Evolutionary conservation across 2,888 invertebrate species (phyloP).

Genomic region (Diloba caeruleocephala): DNA sequence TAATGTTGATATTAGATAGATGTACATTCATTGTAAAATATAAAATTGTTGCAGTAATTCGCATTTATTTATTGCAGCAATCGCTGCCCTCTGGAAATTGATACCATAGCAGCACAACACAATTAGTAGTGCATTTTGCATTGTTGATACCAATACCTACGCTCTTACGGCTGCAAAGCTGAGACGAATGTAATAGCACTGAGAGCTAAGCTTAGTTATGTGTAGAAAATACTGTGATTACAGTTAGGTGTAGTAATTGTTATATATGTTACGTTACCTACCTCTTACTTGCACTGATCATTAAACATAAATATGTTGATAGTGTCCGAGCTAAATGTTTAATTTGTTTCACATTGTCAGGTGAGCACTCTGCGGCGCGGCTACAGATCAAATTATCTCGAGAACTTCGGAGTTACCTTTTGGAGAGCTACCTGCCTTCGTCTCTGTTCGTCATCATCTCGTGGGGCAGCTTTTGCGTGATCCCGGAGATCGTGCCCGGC

Average conservation of each 20-base stretch:
- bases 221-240: conserved; percentile 31
- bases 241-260: conserved; percentile 28
- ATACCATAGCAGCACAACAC: conserved; percentile 14
- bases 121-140: conserved; percentile 9
- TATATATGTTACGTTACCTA: conserved; percentile 38
- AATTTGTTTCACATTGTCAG: conserved; percentile 64
- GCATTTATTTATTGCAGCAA: conserved; percentile 1
- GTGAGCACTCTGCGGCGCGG: conserved; percentile 90
- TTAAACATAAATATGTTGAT: conserved; percentile 8
- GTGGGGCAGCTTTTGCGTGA: conserved; percentile 91
- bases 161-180: conserved; percentile 7
- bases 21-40: conserved; percentile 27
- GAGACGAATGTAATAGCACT: conserved; percentile 10
- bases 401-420: conserved; percentile 89
- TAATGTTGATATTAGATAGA: conserved; percentile 41
- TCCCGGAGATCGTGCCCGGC: conserved; percentile 91
- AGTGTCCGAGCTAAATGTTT: conserved; percentile 18
- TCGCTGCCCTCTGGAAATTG: conserved; percentile 17
- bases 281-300: conserved; percentile 38
- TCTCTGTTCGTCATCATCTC: conserved; percentile 91
- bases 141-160: no score
- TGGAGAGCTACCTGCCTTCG: conserved; percentile 91
- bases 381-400: conserved; percentile 90
- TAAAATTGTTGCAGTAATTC: conserved; percentile 1
- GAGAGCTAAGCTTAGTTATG: conserved; percentile 21